A percentile compares a stretch with the other conserved stretches of the same genome.
These are phyloP conservation scores for Xestia sexstrigata DNA, from an alignment of 2,888 invertebrate genomes.

Conservation along the genomic window DNA sequence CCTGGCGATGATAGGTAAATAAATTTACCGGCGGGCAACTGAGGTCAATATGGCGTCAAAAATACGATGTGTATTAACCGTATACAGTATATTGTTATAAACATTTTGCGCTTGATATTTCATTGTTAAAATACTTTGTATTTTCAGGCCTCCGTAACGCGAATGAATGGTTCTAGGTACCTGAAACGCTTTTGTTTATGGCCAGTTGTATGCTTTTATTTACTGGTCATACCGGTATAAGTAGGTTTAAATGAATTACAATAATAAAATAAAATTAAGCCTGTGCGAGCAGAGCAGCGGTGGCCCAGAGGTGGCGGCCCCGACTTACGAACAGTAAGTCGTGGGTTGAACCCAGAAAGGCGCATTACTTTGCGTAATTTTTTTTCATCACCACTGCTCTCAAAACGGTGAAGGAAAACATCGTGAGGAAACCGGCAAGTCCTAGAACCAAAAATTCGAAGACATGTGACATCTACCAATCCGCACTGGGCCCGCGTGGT, in stretches of 20 bases:
- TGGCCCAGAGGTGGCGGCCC: too few relatives aligned
- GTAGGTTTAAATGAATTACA: not conserved
- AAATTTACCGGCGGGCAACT: conserved; percentile 9
- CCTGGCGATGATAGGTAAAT: conserved; percentile 29
- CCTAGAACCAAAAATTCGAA: too few relatives aligned
- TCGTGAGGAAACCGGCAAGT: too few relatives aligned
- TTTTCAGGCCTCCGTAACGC: not conserved
- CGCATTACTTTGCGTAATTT: too few relatives aligned
- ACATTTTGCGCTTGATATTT: not conserved
- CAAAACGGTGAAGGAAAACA: too few relatives aligned
- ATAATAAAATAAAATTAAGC: not conserved
- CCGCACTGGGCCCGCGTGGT: too few relatives aligned
- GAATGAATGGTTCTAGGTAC: not conserved
- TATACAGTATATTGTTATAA: conserved; percentile 7
- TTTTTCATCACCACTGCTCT: too few relatives aligned
- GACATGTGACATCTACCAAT: too few relatives aligned
- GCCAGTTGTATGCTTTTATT: not conserved
- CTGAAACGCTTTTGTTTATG: not conserved
- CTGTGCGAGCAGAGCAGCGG: too few relatives aligned
- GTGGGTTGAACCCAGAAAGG: too few relatives aligned
- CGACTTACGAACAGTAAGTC: too few relatives aligned
- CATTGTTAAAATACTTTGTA: conserved; percentile 7
- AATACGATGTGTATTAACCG: not conserved
- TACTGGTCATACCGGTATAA: not conserved
- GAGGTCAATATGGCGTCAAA: conserved; percentile 11